These are phyloP conservation scores for Drosophila melanogaster DNA, from an alignment of 1,140 invertebrate genomes.

Conservation along the genomic window DNA sequence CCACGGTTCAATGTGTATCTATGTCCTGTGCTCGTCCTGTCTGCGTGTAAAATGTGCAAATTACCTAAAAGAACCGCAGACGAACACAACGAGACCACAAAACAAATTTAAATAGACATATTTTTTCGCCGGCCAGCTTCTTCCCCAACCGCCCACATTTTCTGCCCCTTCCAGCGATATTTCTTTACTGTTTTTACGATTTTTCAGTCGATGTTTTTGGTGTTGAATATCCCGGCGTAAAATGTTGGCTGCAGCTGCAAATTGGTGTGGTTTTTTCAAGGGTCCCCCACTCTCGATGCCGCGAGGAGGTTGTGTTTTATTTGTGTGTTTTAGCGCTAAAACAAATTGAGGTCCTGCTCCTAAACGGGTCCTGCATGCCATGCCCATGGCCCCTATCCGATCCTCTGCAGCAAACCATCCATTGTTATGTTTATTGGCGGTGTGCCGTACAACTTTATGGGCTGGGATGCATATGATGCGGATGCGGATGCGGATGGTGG, in stretches of 20 bases:
- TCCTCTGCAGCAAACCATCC: conserved; percentile 9
- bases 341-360: conserved; percentile 74
- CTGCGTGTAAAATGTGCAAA: conserved; percentile 82
- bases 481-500: conserved; percentile 11
- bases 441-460: conserved; percentile 45
- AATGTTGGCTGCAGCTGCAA: conserved; percentile 77
- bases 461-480: conserved; percentile 23
- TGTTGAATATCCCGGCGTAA: conserved; percentile 73
- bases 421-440: conserved; percentile 62
- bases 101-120: conserved; percentile 84
- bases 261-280: conserved; percentile 67
- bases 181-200: conserved; percentile 62
- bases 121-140: conserved; percentile 64
- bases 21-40: conserved; percentile 38
- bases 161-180: conserved; percentile 30
- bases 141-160: conserved; percentile 1
- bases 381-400: conserved; percentile 6
- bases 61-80: conserved; percentile 83
- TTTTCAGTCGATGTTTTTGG: conserved; percentile 59
- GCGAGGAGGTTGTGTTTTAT: conserved; percentile 56
- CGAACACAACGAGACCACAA: conserved; percentile 83
- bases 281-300: neutral
- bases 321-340: conserved; percentile 81
- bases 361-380: conserved; percentile 28
- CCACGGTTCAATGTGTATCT: conserved; percentile 56